Base-by-base conservation (phyloP, 53 echinoderm and acorn worm species). In the Holothuria leucospilota region DNA sequence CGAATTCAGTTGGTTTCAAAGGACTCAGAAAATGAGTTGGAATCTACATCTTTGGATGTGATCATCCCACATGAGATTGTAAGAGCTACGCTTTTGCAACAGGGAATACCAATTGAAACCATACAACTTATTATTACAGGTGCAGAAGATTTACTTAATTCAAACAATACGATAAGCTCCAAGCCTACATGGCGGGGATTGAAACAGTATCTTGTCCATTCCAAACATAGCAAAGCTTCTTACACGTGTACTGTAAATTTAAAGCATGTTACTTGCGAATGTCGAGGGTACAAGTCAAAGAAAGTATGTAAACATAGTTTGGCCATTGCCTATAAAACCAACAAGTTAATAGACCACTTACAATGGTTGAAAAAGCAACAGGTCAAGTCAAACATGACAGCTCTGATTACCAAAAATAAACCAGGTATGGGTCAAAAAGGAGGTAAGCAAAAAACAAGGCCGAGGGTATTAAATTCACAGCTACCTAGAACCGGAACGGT, bases 241-340 rank as follows among this genome's bases (percentile, higher is more conserved):
- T n/a, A n/a, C n/a, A n/a, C n/a, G n/a, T n/a, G n/a, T 27, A 87
- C 46, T 30, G 51, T 77, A 24, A 87, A 79, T 15, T 62, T 52
- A 20, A 46, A 77, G 28, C 63, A 79, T 87, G 79, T 87, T 62
- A 78, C 79, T 20, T 78, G 87, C 78, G 67, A 87, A 63, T 87
- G 87, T 58, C 78, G 67, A 29, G 87, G 87, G 12, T 87, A 78
- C 87, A 87, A 64, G 51, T 87, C 78, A 12, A 87, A 87, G 78
- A 78, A 63, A 52, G 63, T 66, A 46, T 87, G 87, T 68, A 63
- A 64, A 67, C 87, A 87, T 78, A 87, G 78, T 65, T 66, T 87
- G 87, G 87, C 87, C 9, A 78, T 87, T 20, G 78, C 87, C 39
- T 77, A 25, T 49, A 77, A 78, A 51, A 51, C 64, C 29, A 87